Conservation (phyloP, 2,797 vertebrate species). For the Basileuterus tristriatus region DNA sequence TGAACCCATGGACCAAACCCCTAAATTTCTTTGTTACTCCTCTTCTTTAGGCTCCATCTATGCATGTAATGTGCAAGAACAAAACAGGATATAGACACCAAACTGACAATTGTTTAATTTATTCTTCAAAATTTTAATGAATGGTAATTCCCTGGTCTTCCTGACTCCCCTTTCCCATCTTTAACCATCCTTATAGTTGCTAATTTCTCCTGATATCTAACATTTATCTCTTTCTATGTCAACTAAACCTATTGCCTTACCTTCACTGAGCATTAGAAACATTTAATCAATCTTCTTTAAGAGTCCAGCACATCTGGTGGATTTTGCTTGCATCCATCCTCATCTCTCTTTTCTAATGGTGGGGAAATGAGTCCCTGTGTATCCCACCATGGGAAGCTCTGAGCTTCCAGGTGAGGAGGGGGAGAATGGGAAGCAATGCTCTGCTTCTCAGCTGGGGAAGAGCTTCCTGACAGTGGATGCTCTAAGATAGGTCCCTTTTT, state of each 20-base stretch:
- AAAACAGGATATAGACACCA: not conserved
- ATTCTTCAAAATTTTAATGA: not conserved
- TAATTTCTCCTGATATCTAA: not conserved
- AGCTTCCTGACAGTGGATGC: not conserved
- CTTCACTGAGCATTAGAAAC: not conserved
- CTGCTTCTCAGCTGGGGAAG: not conserved
- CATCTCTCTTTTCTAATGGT: not conserved
- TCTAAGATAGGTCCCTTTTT: not conserved
- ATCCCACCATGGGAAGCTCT: not conserved
- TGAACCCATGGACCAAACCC: not conserved
- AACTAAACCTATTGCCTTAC: not conserved
- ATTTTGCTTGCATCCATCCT: not conserved
- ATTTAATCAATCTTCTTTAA: not conserved
- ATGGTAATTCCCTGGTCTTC: not conserved
- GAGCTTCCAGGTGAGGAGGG: not conserved
- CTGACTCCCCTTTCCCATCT: not conserved
- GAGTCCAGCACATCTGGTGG: not conserved
- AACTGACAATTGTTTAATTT: not conserved
- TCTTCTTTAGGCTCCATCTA: not conserved
- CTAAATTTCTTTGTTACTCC: not conserved
- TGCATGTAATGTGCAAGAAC: not conserved
- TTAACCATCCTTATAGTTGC: not conserved
- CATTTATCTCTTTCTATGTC: not conserved
- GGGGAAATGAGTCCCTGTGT: not conserved
- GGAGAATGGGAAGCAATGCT: not conserved